Evolutionary conservation across 2,113 vertebrate species (phyloP), one percentile per base, ranked within the genome.

Genomic region (Otis tarda): DNA sequence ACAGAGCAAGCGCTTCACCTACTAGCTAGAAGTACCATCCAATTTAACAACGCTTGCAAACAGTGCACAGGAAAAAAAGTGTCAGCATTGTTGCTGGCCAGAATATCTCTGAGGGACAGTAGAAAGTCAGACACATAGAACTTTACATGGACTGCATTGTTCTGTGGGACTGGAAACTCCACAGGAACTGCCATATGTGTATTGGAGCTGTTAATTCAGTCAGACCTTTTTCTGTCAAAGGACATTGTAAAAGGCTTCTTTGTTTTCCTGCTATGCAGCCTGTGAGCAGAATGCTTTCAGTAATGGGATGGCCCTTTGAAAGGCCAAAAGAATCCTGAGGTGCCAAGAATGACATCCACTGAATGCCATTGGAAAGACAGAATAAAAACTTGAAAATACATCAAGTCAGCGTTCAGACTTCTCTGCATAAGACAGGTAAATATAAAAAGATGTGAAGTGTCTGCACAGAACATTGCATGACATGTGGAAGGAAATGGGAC

Each of bases 81-180:
- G 68, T 30, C 39, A 64, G 4, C 8, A 18, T 52, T 67, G 14
- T 15, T 39, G 9, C 8, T 78, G 41, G 4, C 7, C 10, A 17
- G 45, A 73, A 61, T 65, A 37, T 23, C 50, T 73, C 53, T 31
- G 23, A 65, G 49, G 16, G 37, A 73, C 30, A 93, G 14, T 15
- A 22, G 4, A 56, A 64, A 65, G 9, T 73, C 39, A 61, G 30
- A 61, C 11, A 23, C 0, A 0, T 14, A 50, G 9, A 82, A n/a
- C 43, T 61, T 55, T 49, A 37, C 4, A 45, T 11, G 7, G 25
- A 37, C 14, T 45, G 1, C 24, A 10, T 35, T 59, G 20, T 47
- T 6, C 8, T 37, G 6, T 16, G 23, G 14, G 22, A 7, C 23
- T 60, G 43, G 23, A 92, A 85, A 68, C 19, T 71, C 43, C 52